Evolutionary conservation across 2,888 invertebrate species (phyloP).

Genomic region (Sesia apiformis): DNA sequence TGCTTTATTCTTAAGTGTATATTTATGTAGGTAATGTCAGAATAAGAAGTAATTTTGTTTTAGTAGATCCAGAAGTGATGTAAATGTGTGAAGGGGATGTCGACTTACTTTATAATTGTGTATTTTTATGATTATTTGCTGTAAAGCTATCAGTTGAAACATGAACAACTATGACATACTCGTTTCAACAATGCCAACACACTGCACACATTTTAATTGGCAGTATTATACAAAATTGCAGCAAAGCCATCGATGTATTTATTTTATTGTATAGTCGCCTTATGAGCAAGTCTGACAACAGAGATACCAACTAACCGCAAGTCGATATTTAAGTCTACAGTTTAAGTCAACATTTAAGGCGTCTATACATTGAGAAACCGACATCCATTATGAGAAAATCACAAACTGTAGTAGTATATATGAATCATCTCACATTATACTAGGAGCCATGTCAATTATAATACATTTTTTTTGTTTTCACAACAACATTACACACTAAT

Average conservation of each 20-base stretch:
- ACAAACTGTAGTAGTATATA: too few species aligned
- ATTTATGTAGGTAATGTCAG: background rate
- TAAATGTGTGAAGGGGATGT: conserved; percentile 45
- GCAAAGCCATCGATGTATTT: conserved; percentile 3
- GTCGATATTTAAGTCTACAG: too few species aligned
- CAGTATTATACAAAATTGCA: background rate
- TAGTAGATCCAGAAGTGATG: conserved; percentile 66
- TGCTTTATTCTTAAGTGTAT: background rate
- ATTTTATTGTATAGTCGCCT: background rate
- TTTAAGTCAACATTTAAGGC: too few species aligned
- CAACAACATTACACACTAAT: conserved; percentile 38
- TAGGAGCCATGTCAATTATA: background rate
- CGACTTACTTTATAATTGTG: conserved; percentile 14
- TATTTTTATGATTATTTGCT: conserved; percentile 10
- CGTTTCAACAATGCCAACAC: conserved; percentile 57
- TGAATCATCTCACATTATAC: too few species aligned
- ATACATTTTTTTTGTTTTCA: background rate
- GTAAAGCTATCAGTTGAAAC: conserved; percentile 19
- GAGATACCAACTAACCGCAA: background rate
- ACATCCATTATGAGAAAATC: too few species aligned
- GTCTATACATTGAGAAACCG: too few species aligned
- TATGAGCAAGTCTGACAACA: background rate
- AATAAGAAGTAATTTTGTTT: background rate
- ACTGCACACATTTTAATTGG: conserved; percentile 56
- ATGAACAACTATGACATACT: conserved; percentile 13